Evolutionary conservation across 2,888 invertebrate genomes (phyloP).

Genomic region (Drosophila tripunctata): DNA sequence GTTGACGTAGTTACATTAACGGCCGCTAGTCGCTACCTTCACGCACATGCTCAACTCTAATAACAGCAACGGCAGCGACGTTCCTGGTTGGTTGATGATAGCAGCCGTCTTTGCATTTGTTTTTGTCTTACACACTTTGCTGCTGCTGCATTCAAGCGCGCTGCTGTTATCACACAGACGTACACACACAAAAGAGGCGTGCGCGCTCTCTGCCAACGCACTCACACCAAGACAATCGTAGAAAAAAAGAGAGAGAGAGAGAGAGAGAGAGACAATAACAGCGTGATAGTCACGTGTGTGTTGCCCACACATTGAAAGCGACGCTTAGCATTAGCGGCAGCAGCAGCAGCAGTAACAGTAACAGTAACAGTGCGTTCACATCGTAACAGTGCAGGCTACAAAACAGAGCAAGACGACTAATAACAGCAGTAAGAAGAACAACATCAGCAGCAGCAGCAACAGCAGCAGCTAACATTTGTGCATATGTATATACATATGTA

Average conservation of each 20-base stretch:
- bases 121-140: slow-evolving; percentile 23
- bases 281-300: slow-evolving; percentile 50
- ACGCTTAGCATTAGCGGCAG: slow-evolving; percentile 43
- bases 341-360: too few species aligned
- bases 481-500: background rate
- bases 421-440: slow-evolving; percentile 1
- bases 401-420: slow-evolving; percentile 1
- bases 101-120: slow-evolving; percentile 9
- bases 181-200: background rate
- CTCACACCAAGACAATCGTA: background rate
- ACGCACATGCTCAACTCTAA: slow-evolving; percentile 35
- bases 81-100: slow-evolving; percentile 34
- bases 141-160: slow-evolving; percentile 24
- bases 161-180: slow-evolving; percentile 42
- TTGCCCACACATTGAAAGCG: slow-evolving; percentile 14
- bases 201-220: background rate
- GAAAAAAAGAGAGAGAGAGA: background rate
- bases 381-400: background rate
- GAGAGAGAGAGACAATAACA: slow-evolving; percentile 39
- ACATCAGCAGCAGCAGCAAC: slow-evolving; percentile 2
- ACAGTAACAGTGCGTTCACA: slow-evolving; percentile 15
- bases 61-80: slow-evolving; percentile 23
- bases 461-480: slow-evolving; percentile 14
- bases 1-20: too few species aligned
- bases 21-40: too few species aligned